These are phyloP conservation scores for Andricus grossulariae DNA, from an alignment of 1,140 invertebrate species.

Conservation along the genomic window DNA sequence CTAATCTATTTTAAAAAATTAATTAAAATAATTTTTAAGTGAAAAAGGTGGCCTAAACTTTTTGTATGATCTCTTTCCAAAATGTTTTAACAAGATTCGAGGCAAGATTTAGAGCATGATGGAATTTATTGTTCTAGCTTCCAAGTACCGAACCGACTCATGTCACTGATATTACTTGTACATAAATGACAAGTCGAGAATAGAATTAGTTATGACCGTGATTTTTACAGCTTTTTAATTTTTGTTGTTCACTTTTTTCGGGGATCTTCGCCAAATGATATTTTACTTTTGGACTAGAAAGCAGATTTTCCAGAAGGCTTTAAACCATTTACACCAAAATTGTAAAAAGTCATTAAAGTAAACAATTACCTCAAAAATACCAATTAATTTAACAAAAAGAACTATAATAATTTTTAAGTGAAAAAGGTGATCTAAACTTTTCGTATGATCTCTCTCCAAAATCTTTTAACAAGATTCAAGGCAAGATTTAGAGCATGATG, in stretches of 20 bases:
- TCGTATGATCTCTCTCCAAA: neutral
- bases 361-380: no score
- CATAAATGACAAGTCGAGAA: neutral
- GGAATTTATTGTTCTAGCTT: slow-evolving; percentile 9
- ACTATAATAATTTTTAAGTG: neutral
- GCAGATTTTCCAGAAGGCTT: no score
- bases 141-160: neutral
- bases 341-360: no score
- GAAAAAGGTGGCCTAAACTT: neutral
- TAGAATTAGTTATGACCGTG: no score
- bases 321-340: no score
- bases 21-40: neutral
- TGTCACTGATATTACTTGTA: neutral
- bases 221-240: no score
- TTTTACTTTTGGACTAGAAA: no score
- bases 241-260: no score
- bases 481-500: neutral
- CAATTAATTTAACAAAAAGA: no score
- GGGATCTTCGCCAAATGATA: no score
- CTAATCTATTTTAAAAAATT: no score
- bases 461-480: neutral
- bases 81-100: neutral
- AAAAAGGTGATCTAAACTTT: neutral
- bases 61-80: neutral
- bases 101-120: neutral